Evolutionary conservation across 2,113 vertebrate species (phyloP).

Genomic region (Nothocercus julius): DNA sequence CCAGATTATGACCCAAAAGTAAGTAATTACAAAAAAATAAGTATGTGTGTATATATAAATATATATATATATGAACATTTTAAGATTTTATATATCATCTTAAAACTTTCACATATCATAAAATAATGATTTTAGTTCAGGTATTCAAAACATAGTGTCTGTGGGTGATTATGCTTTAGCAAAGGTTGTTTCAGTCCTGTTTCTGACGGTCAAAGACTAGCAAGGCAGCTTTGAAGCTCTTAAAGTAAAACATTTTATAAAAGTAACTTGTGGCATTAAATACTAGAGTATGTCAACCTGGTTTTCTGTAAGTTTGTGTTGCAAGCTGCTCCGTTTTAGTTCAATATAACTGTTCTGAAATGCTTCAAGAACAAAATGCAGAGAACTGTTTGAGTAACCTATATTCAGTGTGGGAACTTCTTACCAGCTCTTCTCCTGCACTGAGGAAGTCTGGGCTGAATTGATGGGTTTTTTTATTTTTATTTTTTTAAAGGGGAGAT

Average conservation of each 20-base stretch:
- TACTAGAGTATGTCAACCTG: not conserved
- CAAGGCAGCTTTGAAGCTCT: not conserved
- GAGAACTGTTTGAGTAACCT: not conserved
- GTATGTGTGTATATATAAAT: not conserved
- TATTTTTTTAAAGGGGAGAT: not conserved
- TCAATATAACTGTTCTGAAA: not conserved
- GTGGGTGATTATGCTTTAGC: not conserved
- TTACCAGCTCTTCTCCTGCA: not conserved
- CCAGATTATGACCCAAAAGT: conserved; percentile 97
- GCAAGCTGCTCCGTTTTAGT: not conserved
- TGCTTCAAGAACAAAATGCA: not conserved
- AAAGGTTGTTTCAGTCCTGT: not conserved
- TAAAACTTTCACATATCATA: not conserved
- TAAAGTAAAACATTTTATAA: not conserved
- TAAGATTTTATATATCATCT: not conserved
- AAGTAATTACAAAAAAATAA: conserved; percentile 51
- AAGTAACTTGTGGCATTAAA: not conserved
- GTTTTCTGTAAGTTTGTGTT: not conserved
- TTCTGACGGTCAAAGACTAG: not conserved
- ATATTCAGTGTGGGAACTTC: not conserved
- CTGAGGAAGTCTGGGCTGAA: not conserved
- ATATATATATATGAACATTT: too few relatives aligned
- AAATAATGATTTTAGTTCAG: not conserved
- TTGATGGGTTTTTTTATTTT: too few relatives aligned
- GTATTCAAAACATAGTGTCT: not conserved